phyloP scores from a whole-genome alignment of 2,888 invertebrate genomes.

The Linnaemya tessellans region DNA sequence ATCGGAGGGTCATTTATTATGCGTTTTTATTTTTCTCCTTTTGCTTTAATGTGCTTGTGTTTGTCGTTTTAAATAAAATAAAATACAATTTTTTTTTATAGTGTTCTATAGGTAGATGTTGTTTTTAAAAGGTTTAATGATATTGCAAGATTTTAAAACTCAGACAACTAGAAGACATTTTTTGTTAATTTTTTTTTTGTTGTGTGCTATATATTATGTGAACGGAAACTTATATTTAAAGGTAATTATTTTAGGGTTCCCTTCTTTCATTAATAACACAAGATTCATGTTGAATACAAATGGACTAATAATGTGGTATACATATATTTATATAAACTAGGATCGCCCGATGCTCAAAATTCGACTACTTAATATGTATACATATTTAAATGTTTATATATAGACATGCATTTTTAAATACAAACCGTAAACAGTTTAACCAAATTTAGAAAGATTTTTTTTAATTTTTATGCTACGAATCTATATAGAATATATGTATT shows the following conservation, averaged over 20 bases:
- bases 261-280: neutral
- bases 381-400: too few relatives aligned
- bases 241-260: constrained; percentile 56
- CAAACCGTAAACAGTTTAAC: too few relatives aligned
- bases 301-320: neutral
- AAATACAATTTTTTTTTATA: constrained; percentile 28
- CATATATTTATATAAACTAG: neutral
- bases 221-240: constrained; percentile 71
- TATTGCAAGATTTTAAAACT: constrained; percentile 66
- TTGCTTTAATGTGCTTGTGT: constrained; percentile 20
- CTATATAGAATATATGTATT: too few relatives aligned
- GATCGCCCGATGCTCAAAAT: too few relatives aligned
- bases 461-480: too few relatives aligned
- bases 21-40: constrained; percentile 34
- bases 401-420: too few relatives aligned
- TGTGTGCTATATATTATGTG: constrained; percentile 46
- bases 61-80: constrained; percentile 40
- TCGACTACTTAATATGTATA: too few relatives aligned
- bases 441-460: too few relatives aligned
- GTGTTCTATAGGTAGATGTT: constrained; percentile 63
- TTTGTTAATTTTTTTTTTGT: constrained; percentile 15
- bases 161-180: constrained; percentile 45
- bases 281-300: neutral
- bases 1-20: constrained; percentile 72
- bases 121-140: constrained; percentile 71